Base-by-base conservation (phyloP, 37 sponge, comb jelly and placozoan species). In the Ephydatia muelleri region DNA sequence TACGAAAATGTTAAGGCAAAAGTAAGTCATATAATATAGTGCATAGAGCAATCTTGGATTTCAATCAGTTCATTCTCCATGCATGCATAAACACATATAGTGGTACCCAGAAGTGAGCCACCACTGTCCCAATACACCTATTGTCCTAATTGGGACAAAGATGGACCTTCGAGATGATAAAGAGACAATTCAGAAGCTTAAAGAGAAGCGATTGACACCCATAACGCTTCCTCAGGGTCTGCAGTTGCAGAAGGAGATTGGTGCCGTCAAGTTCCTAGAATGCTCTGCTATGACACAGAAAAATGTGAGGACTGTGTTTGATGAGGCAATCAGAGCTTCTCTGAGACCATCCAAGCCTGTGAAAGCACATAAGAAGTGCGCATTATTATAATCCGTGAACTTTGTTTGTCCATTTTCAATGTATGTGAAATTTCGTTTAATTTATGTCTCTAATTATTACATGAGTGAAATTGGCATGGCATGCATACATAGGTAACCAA, bases 211-310 rank as follows among this genome's bases (percentile, higher is more conserved):
- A 49, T 0, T 79, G 27, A 35, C 57, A 21, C 89, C 89, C 23
- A 83, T 88, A 32, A 76, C 84, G 11, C 72, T 73, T 38, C 26
- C 77, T n/a, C 78, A 82, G 73, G 88, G 88, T 2, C 78, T 88
- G 1, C 32, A 38, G 2, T 73, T 88, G 78, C 49, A 49, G 9
- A 88, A 83, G 48, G 89, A 88, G 25, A 83, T 88, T 22, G 67
- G 76, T n/a, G 82, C 89, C 49, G 89, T 88, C 38, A 72, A 82
- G 76, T 88, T 84, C 71, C 67, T 88, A 49, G 89, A 88, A 74
- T 88, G 89, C 83, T 88, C 89, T 74, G 89, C 89, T 14, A 66
- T 88, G 28, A 84, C 89, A 5, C 89, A 88, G 31, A 82, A 88
- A 75, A 83, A 49, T 25, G 49, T 79, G 11, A 79, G 43, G 64